These are phyloP conservation scores for Lasiurus borealis DNA, from an alignment of 2,113 vertebrate genomes.

Conservation along the genomic window DNA sequence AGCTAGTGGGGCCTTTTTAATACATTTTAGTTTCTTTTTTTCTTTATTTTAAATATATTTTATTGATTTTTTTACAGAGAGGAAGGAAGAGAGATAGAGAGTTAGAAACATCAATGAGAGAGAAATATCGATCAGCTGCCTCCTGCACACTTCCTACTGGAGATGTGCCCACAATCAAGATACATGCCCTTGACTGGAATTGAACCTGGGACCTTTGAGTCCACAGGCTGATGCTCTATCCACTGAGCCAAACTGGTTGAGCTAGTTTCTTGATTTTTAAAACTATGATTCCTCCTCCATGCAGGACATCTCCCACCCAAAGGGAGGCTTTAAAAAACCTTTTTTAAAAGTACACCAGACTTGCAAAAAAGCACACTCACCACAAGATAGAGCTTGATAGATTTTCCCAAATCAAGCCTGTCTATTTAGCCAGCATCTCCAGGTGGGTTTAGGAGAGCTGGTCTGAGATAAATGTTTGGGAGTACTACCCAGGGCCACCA, in stretches of 20 bases:
- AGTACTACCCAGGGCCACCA: neutral
- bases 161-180: too few species aligned
- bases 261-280: conserved; percentile 13
- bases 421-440: neutral
- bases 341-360: neutral
- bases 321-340: neutral
- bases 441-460: neutral
- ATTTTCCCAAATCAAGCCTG: neutral
- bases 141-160: too few species aligned
- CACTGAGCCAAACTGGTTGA: too few species aligned
- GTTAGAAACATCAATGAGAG: too few species aligned
- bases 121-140: too few species aligned
- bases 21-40: conserved; percentile 20
- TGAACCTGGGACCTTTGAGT: too few species aligned
- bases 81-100: too few species aligned
- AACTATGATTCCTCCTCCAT: neutral
- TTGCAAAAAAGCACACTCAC: neutral
- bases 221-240: too few species aligned
- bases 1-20: neutral
- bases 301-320: neutral
- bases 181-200: too few species aligned
- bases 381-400: neutral
- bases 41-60: neutral
- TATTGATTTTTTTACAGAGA: too few species aligned
- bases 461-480: too few species aligned